A percentile compares a stretch with the other conserved stretches of the same genome.
phyloP scores from a whole-genome alignment of 1,140 invertebrate species.

The Habropoda laboriosa region DNA sequence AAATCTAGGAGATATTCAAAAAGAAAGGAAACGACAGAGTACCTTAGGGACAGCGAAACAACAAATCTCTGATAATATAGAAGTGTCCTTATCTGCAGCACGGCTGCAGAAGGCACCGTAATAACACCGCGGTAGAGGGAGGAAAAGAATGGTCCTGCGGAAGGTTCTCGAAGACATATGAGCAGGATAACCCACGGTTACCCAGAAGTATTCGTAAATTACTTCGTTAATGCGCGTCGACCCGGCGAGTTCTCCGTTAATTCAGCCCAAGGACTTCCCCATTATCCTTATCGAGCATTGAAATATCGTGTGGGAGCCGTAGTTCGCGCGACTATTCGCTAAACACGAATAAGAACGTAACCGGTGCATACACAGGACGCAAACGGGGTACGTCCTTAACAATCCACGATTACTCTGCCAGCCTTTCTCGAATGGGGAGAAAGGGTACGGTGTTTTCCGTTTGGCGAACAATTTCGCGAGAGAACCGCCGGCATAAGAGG shows the following conservation, averaged over 20 bases:
- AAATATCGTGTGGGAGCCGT: slow-evolving; percentile 33
- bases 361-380: background rate
- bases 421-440: background rate
- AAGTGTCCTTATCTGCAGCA: background rate
- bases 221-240: slow-evolving; percentile 59
- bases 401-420: slow-evolving; percentile 15
- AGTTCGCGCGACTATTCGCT: slow-evolving; percentile 10
- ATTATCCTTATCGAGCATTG: slow-evolving; percentile 50
- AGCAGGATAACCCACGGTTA: slow-evolving; percentile 50
- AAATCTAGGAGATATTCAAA: too few species aligned
- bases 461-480: slow-evolving; percentile 21
- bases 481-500: background rate
- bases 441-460: slow-evolving; percentile 5
- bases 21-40: background rate
- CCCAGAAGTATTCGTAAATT: slow-evolving; percentile 58
- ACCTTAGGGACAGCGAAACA: background rate
- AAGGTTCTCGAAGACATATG: slow-evolving; percentile 51
- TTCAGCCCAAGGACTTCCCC: slow-evolving; percentile 47
- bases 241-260: slow-evolving; percentile 53
- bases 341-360: slow-evolving; percentile 36
- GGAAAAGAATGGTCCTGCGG: slow-evolving; percentile 40
- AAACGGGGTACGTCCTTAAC: background rate
- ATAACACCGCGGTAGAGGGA: background rate
- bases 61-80: background rate
- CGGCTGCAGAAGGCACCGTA: background rate